These are phyloP conservation scores for Macrotrachela quadricornifera DNA, from an alignment of 1,140 invertebrate genomes.

Conservation along the genomic window DNA sequence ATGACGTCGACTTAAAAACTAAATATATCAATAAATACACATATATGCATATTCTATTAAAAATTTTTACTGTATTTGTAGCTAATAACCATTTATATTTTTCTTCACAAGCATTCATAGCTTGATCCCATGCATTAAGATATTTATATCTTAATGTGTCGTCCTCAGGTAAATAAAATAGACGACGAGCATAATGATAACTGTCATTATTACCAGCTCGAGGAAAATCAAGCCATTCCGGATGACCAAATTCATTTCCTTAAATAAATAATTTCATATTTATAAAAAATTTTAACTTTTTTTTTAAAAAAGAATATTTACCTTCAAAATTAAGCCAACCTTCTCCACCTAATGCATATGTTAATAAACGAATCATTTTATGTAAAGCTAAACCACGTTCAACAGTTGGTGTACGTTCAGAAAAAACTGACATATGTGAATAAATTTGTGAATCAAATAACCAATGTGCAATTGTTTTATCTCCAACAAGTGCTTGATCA, in stretches of 20 bases:
- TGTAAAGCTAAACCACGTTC: conserved; percentile 80
- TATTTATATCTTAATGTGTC: conserved; percentile 62
- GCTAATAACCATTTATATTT: conserved; percentile 51
- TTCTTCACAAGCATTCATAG: conserved; percentile 67
- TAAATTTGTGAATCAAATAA: conserved; percentile 99
- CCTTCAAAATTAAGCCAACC: conserved; percentile 73
- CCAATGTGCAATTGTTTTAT: conserved; percentile 98
- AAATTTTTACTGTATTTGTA: not conserved
- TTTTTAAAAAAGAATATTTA: too few species aligned
- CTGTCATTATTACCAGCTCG: conserved; percentile 78
- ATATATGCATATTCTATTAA: too few species aligned
- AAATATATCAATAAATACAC: conserved; percentile 43
- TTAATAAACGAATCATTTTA: conserved; percentile 84
- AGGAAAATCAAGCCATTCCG: conserved; percentile 98
- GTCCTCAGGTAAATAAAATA: conserved; percentile 83
- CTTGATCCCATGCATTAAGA: conserved; percentile 74
- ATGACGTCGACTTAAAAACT: conserved; percentile 80
- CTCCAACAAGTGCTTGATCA: conserved; percentile 88
- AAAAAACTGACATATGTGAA: conserved; percentile 64
- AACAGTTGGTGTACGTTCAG: conserved; percentile 44
- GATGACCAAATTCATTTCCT: conserved; percentile 98
- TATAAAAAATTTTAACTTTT: not conserved
- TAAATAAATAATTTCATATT: conserved; percentile 4
- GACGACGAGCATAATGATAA: conserved; percentile 84
- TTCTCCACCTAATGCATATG: conserved; percentile 77